Base-by-base conservation (phyloP, 2,797 vertebrate species). In the Diglossa cyanea region DNA sequence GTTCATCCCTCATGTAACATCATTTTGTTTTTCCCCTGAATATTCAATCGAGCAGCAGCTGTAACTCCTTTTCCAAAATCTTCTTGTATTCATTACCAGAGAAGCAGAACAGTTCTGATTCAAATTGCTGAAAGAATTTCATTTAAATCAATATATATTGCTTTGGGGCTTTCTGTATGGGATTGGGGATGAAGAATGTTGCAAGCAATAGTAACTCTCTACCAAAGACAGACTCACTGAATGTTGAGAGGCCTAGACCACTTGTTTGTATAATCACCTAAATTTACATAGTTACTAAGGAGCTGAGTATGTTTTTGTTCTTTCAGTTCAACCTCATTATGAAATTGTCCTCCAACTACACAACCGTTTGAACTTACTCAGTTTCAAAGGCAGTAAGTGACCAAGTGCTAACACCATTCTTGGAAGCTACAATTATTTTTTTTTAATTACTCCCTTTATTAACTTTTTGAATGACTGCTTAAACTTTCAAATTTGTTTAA, bases 61-160 rank as follows among this genome's bases (percentile, higher is more conserved):
- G 66, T 61, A 94, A 72, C 35, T 81, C 23, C 31, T 70, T 93
- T 90, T 61, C 73, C 54, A 62, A 91, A 71, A 75, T 62, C 58
- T 90, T 10, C 53, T 90, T 90, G 28, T 92, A n/a, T 78, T 91
- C 61, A 84, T 88, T 95, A 81, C 14, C 25, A 94, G 31, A 88
- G 39, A 83, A 90, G 47, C 28, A 93, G 58, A 94, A 93, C 35
- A 28, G 11, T 62, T 94, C 58, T 78, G 68, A 94, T 84, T 77
- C 70, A 86, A 90, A 88, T 60, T 72, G 58, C 37, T 86, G 58
- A 83, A 78, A 93, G 13, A 15, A 58, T 77, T 91, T 72, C 5
- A 78, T 88, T 91, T 88, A 78, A 95, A 86, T 90, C 28, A 54
- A 65, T 80, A 84, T 21, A 37, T 37, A 62, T 61, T 81, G 8